Percentiles rank a stretch among this genome's conserved stretches.
These are phyloP conservation scores for Osmerus mordax DNA, from an alignment of 2,113 vertebrate genomes.

Conservation along the genomic window DNA sequence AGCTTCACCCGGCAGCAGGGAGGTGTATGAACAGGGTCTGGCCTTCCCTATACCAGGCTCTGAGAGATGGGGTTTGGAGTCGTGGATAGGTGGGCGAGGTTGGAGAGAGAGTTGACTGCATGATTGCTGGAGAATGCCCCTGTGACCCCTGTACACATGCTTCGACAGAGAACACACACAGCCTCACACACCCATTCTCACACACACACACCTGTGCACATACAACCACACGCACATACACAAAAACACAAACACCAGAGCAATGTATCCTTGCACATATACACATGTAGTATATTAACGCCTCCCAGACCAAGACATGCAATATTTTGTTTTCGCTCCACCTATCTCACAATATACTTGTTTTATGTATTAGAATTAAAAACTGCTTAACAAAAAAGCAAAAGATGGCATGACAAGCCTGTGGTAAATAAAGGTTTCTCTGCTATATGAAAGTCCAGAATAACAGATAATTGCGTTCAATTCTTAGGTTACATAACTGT, in stretches of 20 bases:
- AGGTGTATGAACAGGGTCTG: background rate
- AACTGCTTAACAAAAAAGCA: background rate
- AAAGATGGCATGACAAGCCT: background rate
- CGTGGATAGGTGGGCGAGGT: background rate
- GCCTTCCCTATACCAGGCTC: background rate
- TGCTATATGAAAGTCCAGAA: background rate
- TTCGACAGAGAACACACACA: background rate
- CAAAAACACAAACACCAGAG: background rate
- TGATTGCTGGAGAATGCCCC: background rate
- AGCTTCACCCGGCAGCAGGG: too few species aligned
- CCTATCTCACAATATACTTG: too few species aligned
- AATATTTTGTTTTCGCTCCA: too few species aligned
- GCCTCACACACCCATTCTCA: background rate
- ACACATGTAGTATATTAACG: background rate
- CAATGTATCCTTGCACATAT: background rate
- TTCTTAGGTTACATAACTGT: background rate
- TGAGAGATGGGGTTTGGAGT: background rate
- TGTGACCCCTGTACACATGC: background rate
- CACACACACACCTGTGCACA: background rate
- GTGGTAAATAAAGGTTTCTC: too few species aligned
- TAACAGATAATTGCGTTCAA: background rate
- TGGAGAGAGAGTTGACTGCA: background rate
- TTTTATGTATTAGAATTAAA: too few species aligned
- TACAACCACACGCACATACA: conserved; percentile 2
- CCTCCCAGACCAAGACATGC: too few species aligned